These are phyloP conservation scores for Lonchura striata DNA, from an alignment of 2,113 vertebrate species.

Conservation along the genomic window DNA sequence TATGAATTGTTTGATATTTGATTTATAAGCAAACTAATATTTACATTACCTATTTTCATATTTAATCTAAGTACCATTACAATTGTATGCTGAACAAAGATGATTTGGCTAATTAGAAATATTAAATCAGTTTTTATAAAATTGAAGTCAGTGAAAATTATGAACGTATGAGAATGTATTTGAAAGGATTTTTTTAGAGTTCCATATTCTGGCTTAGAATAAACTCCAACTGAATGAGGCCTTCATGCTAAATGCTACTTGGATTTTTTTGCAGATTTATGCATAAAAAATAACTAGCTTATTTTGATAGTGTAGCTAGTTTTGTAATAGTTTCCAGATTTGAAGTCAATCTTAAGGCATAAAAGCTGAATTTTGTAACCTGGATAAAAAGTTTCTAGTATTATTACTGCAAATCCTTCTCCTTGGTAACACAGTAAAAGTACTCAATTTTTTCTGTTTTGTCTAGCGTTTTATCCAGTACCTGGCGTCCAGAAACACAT, in stretches of 20 bases:
- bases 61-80: neutral
- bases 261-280: neutral
- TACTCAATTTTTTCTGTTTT: conserved; percentile 6
- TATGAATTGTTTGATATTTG: neutral
- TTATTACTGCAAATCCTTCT: neutral
- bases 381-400: neutral
- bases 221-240: neutral
- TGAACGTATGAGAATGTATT: neutral
- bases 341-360: neutral
- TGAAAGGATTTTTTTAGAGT: neutral
- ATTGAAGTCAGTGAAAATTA: neutral
- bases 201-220: neutral
- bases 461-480: conserved; percentile 95
- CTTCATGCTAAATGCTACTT: neutral
- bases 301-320: neutral
- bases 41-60: neutral
- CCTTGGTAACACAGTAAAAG: neutral
- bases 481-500: conserved; percentile 95
- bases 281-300: neutral
- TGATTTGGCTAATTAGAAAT: neutral
- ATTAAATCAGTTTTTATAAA: neutral
- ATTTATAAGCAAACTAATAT: neutral
- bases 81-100: neutral
- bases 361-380: neutral
- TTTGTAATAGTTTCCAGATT: neutral